Base-by-base conservation (phyloP, 2,113 vertebrate species). In the Oncorhynchus tshawytscha region DNA sequence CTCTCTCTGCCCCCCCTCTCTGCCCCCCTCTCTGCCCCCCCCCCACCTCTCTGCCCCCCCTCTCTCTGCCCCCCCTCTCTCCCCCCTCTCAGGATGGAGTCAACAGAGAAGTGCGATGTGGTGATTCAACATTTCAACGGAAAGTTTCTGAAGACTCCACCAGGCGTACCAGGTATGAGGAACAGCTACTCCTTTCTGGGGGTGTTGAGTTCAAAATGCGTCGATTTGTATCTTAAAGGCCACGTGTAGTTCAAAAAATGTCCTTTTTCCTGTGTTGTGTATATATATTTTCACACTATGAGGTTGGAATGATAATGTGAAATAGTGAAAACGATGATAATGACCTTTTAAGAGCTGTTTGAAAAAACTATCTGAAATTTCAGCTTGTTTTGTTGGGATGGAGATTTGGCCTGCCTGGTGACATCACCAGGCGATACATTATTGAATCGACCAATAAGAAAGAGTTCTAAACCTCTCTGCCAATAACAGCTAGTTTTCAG, bases 91-190 rank as follows among this genome's bases (percentile, higher is more conserved):
- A 93, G 92, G 90, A 97, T 96, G 96, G 96, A 97, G 87, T 96
- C 96, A 60, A 97, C 96, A 13, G 96, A 97, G 91, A 97, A 96
- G 89, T 97, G 96, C 54, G 96, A 96, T 74, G 95, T 96, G 71
- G 93, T 97, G 87, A 97, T 97, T 90, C 94, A 94, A 86, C 95
- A 96, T 90, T 97, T 97, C 90, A 97, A 97, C 24, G 96, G 96
- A 62, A 97, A 97, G 90, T 97, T 95, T 83, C 92, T 97, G 85
- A 97, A 96, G 92, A 96, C 93, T n/a, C 96, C 95, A 75, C 96
- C 95, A 74, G 95, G 96, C 86, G 94, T 96, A 81, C 94, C 95
- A 93, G 95, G 96, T 96, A 90, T 59, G 89, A 82, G 72, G 22
- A n/a, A 25, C 64, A 29, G 3, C 60, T 22, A 7, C 24, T 2